phyloP scores from a whole-genome alignment of 92 coral and sea anemone species.

The Galaxea fascicularis region DNA sequence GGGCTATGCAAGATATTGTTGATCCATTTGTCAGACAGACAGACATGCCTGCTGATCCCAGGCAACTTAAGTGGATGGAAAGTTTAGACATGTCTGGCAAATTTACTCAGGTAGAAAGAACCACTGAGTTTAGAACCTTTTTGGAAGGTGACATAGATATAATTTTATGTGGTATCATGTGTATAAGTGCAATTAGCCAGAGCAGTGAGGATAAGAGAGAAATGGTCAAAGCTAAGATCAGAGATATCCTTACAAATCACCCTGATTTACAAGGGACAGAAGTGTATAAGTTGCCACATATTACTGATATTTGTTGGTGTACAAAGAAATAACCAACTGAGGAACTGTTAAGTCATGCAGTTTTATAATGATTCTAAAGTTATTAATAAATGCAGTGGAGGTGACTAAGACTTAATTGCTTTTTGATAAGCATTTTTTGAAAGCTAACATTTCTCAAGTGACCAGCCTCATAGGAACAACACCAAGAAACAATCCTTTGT shows the following conservation, averaged over 20 bases:
- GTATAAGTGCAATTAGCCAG: slow-evolving; percentile 73
- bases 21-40: slow-evolving; percentile 64
- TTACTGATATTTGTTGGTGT: slow-evolving; percentile 85
- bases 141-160: slow-evolving; percentile 73
- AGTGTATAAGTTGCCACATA: slow-evolving; percentile 64
- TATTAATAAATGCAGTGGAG: no score
- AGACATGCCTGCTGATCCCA: slow-evolving; percentile 64
- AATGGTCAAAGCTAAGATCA: slow-evolving; percentile 56
- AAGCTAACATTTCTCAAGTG: no score
- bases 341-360: not conserved
- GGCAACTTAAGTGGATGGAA: slow-evolving; percentile 72
- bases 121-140: slow-evolving; percentile 28
- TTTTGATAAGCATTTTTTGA: no score
- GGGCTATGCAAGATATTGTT: slow-evolving; percentile 70
- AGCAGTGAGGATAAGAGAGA: slow-evolving; percentile 66
- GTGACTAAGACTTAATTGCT: no score
- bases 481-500: no score
- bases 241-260: slow-evolving; percentile 69
- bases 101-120: slow-evolving; percentile 66
- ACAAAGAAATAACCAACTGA: slow-evolving; percentile 47
- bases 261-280: slow-evolving; percentile 74
- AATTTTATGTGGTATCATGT: slow-evolving; percentile 59
- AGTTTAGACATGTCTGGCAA: slow-evolving; percentile 59
- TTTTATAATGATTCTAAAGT: not conserved
- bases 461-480: no score